Conservation (phyloP, 2,113 vertebrate species). For the Osmerus eperlanus region DNA sequence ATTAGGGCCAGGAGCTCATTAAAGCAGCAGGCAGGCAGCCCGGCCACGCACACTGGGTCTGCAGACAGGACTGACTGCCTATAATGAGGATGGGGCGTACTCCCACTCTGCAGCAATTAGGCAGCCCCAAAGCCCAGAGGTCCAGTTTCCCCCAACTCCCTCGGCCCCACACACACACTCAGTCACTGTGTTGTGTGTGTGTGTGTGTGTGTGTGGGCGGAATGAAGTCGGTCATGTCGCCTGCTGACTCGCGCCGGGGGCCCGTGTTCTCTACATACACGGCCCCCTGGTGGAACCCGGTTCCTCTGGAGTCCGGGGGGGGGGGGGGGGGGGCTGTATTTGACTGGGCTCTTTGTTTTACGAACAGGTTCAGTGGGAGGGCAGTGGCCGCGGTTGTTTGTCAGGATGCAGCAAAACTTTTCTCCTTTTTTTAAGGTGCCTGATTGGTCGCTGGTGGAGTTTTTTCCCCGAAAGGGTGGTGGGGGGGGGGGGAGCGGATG, state of each 20-base stretch:
- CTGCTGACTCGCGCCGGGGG: neutral
- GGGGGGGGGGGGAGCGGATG: constrained; percentile 19
- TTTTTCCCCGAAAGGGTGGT: neutral
- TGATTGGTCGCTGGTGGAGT: constrained; percentile 20
- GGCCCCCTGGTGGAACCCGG: constrained; percentile 15
- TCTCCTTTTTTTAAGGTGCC: neutral
- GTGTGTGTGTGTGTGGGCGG: constrained; percentile 27
- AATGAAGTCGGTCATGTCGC: constrained; percentile 35
- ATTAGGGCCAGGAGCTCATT: constrained; percentile 67
- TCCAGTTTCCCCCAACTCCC: neutral
- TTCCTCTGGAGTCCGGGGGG: too few relatives aligned
- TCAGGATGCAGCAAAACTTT: neutral
- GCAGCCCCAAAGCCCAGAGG: constrained; percentile 12
- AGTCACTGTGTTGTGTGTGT: neutral
- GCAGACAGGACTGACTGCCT: neutral
- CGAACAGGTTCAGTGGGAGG: neutral
- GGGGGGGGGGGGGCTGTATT: neutral
- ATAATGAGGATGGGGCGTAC: constrained; percentile 41
- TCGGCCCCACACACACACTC: constrained; percentile 6
- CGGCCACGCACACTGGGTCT: neutral
- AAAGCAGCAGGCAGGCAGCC: constrained; percentile 40
- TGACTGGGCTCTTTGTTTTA: neutral
- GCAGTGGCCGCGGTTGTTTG: neutral
- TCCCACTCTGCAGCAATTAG: constrained; percentile 50
- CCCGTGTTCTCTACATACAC: constrained; percentile 22